phyloP scores from a whole-genome alignment of 2,797 vertebrate genomes.

The Thamnophis elegans region DNA sequence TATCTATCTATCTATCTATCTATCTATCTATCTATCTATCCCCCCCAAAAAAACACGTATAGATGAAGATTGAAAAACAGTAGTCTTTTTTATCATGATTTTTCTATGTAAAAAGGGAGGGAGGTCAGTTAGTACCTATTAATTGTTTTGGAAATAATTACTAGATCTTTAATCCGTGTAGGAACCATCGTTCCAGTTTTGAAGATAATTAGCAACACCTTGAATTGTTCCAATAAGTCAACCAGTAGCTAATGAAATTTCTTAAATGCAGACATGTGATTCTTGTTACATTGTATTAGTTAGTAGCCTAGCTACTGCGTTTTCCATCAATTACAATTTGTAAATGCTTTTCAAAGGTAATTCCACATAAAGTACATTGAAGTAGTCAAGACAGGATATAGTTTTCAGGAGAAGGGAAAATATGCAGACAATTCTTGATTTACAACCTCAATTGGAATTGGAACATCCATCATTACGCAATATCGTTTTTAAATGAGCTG shows the following conservation, averaged over 20 bases:
- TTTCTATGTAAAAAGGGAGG: background rate
- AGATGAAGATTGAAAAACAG: background rate
- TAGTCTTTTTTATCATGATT: background rate
- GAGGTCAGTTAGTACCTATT: background rate
- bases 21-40: too few relatives aligned
- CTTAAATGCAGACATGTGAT: background rate
- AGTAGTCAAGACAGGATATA: background rate
- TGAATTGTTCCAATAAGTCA: background rate
- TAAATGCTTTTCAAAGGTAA: background rate
- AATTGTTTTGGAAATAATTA: background rate
- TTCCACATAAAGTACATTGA: background rate
- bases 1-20: too few relatives aligned
- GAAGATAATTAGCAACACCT: background rate
- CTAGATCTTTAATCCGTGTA: background rate
- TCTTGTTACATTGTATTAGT: background rate
- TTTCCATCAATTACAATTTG: background rate
- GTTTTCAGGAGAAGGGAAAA: background rate
- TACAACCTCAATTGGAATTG: background rate
- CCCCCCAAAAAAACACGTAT: too few relatives aligned
- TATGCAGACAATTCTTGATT: background rate
- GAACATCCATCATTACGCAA: background rate
- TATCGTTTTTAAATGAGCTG: background rate
- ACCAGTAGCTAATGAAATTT: background rate
- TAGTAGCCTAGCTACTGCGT: background rate
- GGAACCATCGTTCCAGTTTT: background rate